Evolutionary conservation across 2,113 vertebrate genomes (phyloP), one percentile per base, ranked within the genome.

Genomic region (Rhineura floridana): DNA sequence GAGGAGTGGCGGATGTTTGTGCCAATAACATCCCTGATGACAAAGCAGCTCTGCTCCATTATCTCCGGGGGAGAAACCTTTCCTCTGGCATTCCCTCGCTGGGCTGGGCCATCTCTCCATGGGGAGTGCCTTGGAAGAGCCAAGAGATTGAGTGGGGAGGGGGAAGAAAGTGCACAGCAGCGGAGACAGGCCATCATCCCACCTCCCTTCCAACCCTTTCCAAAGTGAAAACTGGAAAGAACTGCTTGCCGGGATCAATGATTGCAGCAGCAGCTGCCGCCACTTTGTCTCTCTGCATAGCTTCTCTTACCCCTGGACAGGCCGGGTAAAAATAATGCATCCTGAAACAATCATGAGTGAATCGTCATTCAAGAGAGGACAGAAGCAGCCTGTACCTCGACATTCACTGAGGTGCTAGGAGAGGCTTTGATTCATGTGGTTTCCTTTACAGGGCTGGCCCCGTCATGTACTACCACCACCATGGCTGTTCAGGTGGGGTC

Each of bases 11-110:
- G 7, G 69, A 39, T n/a, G 36, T 4, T 2, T 12, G 69, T 72
- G 70, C 70, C 70, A 72, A n/a, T n/a, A n/a, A 36, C 70, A 39
- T 39, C 6, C 70, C 70, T 72, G 70, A 19, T 72, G 70, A 72
- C 39, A 33, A 39, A 39, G 17, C 36, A 6, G 36, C 70, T 72
- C 39, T n/a, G 91, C 96, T 96, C 93, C 93, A 89, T 94, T 93
- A 94, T 95, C 90, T 93, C 89, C 91, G 95, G 80, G 93, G 94
- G 94, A 96, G 95, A 93, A 2, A 28, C 28, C 88, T 87, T 92
- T 88, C 48, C 59, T 46, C 44, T 91, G 87, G 90, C 25, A 6
- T 73, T 93, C 85, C 88, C 88, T 81, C 2, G 19, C 86, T 78
- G 30, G 76, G 85, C 86, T 88, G 70, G 42, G 30, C 88, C 81